These are phyloP conservation scores for Mesoligia furuncula DNA, from an alignment of 2,888 invertebrate species.

Conservation along the genomic window DNA sequence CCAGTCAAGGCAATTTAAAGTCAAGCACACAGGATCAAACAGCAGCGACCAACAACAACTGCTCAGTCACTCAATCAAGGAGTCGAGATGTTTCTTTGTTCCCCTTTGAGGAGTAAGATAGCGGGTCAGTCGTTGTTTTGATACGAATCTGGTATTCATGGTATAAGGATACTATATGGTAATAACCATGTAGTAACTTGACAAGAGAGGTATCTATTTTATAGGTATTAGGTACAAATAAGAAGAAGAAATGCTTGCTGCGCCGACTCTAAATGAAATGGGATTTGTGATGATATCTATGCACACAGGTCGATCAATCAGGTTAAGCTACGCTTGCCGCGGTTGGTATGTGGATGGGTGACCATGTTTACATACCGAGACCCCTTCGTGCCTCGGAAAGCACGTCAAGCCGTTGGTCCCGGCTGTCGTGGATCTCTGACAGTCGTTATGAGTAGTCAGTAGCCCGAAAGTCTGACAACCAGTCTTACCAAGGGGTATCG, in stretches of 20 bases:
- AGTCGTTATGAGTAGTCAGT: too few species aligned
- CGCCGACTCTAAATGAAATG: neutral
- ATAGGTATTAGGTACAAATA: neutral
- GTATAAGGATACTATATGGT: neutral
- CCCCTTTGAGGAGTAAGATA: conserved; percentile 33
- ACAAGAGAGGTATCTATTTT: neutral
- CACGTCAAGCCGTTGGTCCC: too few species aligned
- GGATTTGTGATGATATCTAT: neutral
- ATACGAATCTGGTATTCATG: conserved; percentile 17
- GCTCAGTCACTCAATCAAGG: conserved; percentile 61
- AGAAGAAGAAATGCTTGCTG: neutral
- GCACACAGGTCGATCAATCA: too few species aligned
- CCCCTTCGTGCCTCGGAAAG: too few species aligned
- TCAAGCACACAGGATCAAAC: conserved; percentile 58
- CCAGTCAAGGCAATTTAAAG: conserved; percentile 58
- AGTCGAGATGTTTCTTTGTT: conserved; percentile 60
- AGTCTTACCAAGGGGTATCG: too few species aligned
- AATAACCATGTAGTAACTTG: neutral
- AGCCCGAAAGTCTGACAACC: too few species aligned
- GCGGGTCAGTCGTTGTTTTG: conserved; percentile 27
- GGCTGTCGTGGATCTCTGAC: too few species aligned
- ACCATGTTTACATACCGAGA: too few species aligned
- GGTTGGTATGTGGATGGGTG: too few species aligned
- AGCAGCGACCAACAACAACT: conserved; percentile 58
- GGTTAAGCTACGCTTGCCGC: too few species aligned